These are phyloP conservation scores for Phyto melanocephala DNA, from an alignment of 2,888 invertebrate genomes.

Conservation along the genomic window DNA sequence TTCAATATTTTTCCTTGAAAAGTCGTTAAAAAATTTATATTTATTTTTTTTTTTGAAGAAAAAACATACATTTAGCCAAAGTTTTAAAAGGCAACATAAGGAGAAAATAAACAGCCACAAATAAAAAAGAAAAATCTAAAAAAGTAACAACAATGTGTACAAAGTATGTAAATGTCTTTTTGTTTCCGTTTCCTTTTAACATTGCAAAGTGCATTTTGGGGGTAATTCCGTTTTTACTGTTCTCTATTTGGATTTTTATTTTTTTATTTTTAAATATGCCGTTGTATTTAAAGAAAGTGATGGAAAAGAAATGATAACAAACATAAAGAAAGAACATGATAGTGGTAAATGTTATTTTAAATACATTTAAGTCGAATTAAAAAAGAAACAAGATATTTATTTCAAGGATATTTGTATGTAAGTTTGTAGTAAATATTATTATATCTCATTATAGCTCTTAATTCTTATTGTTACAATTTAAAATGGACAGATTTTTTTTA, in stretches of 20 bases:
- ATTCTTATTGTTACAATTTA: not conserved
- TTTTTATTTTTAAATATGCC: not conserved
- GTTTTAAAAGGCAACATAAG: constrained; percentile 48
- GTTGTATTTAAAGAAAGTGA: constrained; percentile 1
- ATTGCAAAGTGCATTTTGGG: constrained; percentile 58
- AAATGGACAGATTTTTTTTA: not conserved
- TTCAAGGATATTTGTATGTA: not conserved
- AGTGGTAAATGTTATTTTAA: constrained; percentile 46
- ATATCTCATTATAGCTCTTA: constrained; percentile 3
- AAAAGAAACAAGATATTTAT: not conserved
- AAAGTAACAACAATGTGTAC: constrained; percentile 22
- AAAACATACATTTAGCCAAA: constrained; percentile 11
- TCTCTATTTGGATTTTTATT: not conserved
- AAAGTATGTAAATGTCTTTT: constrained; percentile 62
- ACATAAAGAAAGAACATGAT: constrained; percentile 25
- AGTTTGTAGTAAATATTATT: not conserved
- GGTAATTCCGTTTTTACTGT: constrained; percentile 30
- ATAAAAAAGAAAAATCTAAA: not conserved
- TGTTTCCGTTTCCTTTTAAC: constrained; percentile 63
- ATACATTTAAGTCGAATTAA: constrained; percentile 28
- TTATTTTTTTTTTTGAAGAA: too few relatives aligned
- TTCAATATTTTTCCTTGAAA: not conserved
- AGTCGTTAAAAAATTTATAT: not conserved
- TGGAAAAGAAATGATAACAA: constrained; percentile 24
- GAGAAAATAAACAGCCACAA: constrained; percentile 17